phyloP scores from a whole-genome alignment of 2,797 vertebrate species.

The Pagetopsis macropterus region DNA sequence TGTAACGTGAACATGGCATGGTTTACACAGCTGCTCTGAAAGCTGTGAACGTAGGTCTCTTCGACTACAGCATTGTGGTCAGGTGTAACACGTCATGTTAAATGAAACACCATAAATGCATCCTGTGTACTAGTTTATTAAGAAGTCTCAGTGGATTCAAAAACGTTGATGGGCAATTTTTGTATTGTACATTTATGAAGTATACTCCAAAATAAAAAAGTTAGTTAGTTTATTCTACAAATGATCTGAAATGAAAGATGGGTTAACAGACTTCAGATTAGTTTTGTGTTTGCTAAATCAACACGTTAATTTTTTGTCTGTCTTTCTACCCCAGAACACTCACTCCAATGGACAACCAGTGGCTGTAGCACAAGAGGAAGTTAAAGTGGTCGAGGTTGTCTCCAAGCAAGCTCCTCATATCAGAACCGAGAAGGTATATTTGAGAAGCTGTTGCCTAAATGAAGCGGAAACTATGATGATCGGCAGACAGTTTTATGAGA shows the following conservation, averaged over 20 bases:
- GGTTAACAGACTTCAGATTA: neutral
- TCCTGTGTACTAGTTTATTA: neutral
- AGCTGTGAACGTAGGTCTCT: neutral
- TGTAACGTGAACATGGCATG: accelerated
- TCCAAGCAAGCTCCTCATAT: conserved; percentile 78
- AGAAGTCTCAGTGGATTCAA: neutral
- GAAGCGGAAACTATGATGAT: neutral
- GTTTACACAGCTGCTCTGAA: neutral
- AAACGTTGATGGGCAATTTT: neutral
- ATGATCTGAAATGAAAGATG: neutral
- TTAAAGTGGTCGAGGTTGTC: conserved; percentile 72
- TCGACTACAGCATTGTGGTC: neutral
- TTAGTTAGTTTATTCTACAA: neutral
- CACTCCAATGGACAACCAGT: conserved; percentile 91
- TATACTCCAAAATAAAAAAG: neutral
- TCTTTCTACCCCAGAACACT: conserved; percentile 63
- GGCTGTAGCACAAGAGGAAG: conserved; percentile 83
- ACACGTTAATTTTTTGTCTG: neutral
- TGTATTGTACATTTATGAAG: neutral
- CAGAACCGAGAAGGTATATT: conserved; percentile 88
- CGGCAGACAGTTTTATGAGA: neutral
- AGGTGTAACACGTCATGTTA: neutral
- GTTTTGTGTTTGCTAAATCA: neutral
- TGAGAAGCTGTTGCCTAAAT: neutral
- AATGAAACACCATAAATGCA: neutral